Evolutionary conservation across 2,113 vertebrate genomes (phyloP).

Genomic region (Phodopus roborovskii): DNA sequence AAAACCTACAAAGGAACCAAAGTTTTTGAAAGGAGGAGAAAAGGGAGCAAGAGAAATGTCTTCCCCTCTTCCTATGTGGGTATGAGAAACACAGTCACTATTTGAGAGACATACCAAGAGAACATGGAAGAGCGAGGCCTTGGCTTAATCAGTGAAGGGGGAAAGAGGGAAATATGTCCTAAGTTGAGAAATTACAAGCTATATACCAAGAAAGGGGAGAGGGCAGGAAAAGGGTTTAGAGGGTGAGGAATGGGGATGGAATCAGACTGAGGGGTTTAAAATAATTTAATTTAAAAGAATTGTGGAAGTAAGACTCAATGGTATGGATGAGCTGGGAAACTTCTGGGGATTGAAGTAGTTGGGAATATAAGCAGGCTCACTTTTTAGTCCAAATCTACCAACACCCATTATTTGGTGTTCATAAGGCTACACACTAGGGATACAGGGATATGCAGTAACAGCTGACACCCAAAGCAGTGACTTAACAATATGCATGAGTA

Average conservation of each 20-base stretch:
- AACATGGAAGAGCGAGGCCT: neutral
- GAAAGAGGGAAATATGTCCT: conserved; percentile 4
- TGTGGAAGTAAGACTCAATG: neutral
- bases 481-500: conserved; percentile 59
- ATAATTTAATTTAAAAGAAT: neutral
- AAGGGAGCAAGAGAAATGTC: neutral
- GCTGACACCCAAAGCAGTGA: conserved; percentile 63
- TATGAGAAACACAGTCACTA: neutral
- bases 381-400: neutral
- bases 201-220: neutral
- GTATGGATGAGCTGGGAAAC: neutral
- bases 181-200: neutral
- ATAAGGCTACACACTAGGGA: neutral
- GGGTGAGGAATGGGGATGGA: neutral
- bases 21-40: conserved; percentile 10
- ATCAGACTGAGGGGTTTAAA: neutral
- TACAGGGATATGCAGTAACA: neutral
- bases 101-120: neutral
- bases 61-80: neutral
- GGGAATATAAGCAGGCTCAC: neutral
- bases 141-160: neutral
- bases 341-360: neutral
- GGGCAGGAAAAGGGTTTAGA: neutral
- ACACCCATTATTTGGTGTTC: neutral
- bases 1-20: neutral